A percentile compares a stretch with the other conserved stretches of the same genome.
phyloP scores from a whole-genome alignment of 2,113 vertebrate species.

The Larimichthys polyactis region DNA sequence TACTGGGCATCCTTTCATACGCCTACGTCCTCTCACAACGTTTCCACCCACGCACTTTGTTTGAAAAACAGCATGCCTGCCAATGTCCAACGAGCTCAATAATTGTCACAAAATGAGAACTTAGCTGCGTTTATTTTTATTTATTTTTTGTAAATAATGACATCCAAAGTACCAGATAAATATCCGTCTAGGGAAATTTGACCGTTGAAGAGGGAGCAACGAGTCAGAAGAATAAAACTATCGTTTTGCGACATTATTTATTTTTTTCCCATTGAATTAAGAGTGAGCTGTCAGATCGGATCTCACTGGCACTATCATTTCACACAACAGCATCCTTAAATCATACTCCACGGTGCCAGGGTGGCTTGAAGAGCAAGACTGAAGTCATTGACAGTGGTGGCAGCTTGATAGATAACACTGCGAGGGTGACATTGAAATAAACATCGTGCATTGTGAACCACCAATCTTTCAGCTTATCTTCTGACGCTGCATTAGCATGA shows the following conservation, averaged over 20 bases:
- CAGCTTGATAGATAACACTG: slow-evolving; percentile 64
- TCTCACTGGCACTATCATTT: slow-evolving; percentile 49
- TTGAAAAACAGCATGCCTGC: slow-evolving; percentile 48
- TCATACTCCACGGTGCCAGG: slow-evolving; percentile 48
- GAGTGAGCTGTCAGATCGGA: slow-evolving; percentile 62
- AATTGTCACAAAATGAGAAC: slow-evolving; percentile 36
- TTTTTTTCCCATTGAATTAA: slow-evolving; percentile 4
- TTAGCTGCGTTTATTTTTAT: slow-evolving; percentile 10
- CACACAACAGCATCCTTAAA: slow-evolving; percentile 61
- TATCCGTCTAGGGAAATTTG: background rate
- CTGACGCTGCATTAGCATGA: slow-evolving; percentile 38
- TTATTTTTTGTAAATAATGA: background rate
- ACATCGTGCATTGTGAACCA: slow-evolving; percentile 35
- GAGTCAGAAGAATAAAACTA: slow-evolving; percentile 19
- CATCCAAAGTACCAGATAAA: slow-evolving; percentile 6
- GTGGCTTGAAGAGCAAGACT: slow-evolving; percentile 42
- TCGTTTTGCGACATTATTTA: slow-evolving; percentile 18
- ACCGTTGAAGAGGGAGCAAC: background rate
- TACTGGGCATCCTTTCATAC: slow-evolving; percentile 47
- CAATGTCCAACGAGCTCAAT: slow-evolving; percentile 42
- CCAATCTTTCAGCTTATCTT: slow-evolving; percentile 54
- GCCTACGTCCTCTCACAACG: slow-evolving; percentile 50
- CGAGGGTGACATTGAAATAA: slow-evolving; percentile 61
- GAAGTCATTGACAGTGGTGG: slow-evolving; percentile 58
- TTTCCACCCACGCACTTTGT: slow-evolving; percentile 52